Conservation (phyloP, 1,140 invertebrate genomes). For the Drosophila paulistorum region DNA sequence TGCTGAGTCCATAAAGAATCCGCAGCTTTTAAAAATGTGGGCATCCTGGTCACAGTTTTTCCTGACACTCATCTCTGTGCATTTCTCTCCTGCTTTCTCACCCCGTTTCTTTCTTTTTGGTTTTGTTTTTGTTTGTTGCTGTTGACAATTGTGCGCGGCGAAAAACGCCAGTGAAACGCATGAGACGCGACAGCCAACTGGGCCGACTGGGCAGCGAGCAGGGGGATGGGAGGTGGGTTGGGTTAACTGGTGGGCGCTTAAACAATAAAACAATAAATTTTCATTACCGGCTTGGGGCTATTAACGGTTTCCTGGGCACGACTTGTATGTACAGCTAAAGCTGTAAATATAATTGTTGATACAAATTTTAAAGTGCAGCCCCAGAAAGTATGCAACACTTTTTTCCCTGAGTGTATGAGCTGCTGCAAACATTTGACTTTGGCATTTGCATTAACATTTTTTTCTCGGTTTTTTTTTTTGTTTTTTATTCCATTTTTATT, state of each 20-base stretch:
- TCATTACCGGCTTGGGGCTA: slow-evolving; percentile 76
- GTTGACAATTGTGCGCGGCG: slow-evolving; percentile 46
- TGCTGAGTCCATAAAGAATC: slow-evolving; percentile 63
- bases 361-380: slow-evolving; percentile 62
- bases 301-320: slow-evolving; percentile 66
- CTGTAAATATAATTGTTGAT: slow-evolving; percentile 68
- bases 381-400: slow-evolving; percentile 53
- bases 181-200: slow-evolving; percentile 29
- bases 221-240: too few species aligned
- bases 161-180: slow-evolving; percentile 38
- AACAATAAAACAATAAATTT: slow-evolving; percentile 81
- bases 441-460: slow-evolving; percentile 72
- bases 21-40: slow-evolving; percentile 55
- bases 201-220: slow-evolving; percentile 21
- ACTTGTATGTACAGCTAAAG: slow-evolving; percentile 22
- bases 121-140: slow-evolving; percentile 37
- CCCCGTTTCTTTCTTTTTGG: slow-evolving; percentile 27
- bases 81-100: slow-evolving; percentile 16
- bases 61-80: slow-evolving; percentile 19
- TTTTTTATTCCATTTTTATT: neutral
- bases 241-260: slow-evolving; percentile 47
- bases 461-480: slow-evolving; percentile 22
- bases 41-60: slow-evolving; percentile 27
- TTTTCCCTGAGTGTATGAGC: slow-evolving; percentile 25
- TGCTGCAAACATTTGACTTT: slow-evolving; percentile 58